These are phyloP conservation scores for Acanthopagrus latus DNA, from an alignment of 2,797 vertebrate genomes.

Conservation along the genomic window DNA sequence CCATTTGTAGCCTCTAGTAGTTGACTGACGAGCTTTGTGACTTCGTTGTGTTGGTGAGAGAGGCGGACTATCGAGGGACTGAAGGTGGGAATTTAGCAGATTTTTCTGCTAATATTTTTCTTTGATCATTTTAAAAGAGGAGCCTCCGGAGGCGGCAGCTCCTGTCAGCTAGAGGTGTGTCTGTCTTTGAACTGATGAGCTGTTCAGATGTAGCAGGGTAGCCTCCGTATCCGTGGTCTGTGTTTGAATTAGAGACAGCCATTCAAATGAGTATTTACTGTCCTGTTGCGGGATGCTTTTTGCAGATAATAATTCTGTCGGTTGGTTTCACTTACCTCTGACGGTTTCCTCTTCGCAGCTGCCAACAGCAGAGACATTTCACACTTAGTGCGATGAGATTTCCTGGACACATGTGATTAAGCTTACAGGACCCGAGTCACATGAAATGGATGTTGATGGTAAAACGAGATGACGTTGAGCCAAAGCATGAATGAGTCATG, in stretches of 20 bases:
- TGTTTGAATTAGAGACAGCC: slow-evolving; percentile 35
- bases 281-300: slow-evolving; percentile 9
- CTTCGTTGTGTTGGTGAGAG: slow-evolving; percentile 8
- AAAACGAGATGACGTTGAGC: slow-evolving; percentile 7
- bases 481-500: not conserved
- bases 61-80: slow-evolving; percentile 4
- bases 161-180: slow-evolving; percentile 32
- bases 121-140: slow-evolving; percentile 26
- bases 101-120: slow-evolving; percentile 7
- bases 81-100: slow-evolving; percentile 11
- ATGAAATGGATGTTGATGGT: slow-evolving; percentile 21
- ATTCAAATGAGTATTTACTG: slow-evolving; percentile 41
- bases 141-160: slow-evolving; percentile 17
- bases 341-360: slow-evolving; percentile 38
- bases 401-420: slow-evolving; percentile 3
- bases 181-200: slow-evolving; percentile 31
- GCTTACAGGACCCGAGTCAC: slow-evolving; percentile 5
- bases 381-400: slow-evolving; percentile 28
- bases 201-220: slow-evolving; percentile 13
- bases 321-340: slow-evolving; percentile 36
- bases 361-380: slow-evolving; percentile 22
- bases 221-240: slow-evolving; percentile 20
- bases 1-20: not conserved
- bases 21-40: slow-evolving; percentile 9
- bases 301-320: slow-evolving; percentile 12